Evolutionary conservation across 2,888 invertebrate genomes (phyloP), one percentile per base, ranked within the genome.

Genomic region (Phyllotreta cruciferae): DNA sequence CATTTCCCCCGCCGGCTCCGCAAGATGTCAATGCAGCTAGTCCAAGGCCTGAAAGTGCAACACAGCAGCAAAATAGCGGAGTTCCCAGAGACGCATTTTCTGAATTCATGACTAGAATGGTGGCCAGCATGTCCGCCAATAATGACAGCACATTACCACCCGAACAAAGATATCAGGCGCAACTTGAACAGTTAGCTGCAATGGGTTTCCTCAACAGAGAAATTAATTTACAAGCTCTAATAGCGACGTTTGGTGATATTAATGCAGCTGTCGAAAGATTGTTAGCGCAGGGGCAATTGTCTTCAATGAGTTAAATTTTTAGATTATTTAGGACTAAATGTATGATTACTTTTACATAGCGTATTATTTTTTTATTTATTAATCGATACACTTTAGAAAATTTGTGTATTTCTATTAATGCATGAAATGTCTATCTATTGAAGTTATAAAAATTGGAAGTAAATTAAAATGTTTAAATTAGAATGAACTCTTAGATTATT

Each of bases 181-280:
- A 99, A 81, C 83, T 99, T 73, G 97, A 98, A 77, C 97, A 97
- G 82, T 86, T 99, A 69, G 85, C 94, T 13, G 89, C 92, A 54
- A 99, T 99, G 98, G 98, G 98, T 60, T 99, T 99, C 85, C 88
- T 92, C 66, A 97, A 99, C 83, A 87, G 96, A 76, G 97, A 98
- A 78, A 97, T 97, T 68, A 99, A 99, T 84, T 85, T 99, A 77
- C 96, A 96, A 89, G 98, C 98, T 65, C 85, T 99, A 78, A 90
- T 92, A 77, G 96, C 98, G 67, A 96, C 97, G 57, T 94, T 95
- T 81, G 98, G 98, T 64, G 98, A 99, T 82, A 94, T 99, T 75
- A 98, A 97, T 83, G 97, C 96, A 52, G 98, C 98, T 55, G 94
- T 99, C 77, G 98, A 99, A 82, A 90, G 96, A 85, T 87, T 98